Evolutionary conservation across 1,140 invertebrate species (phyloP), one percentile per base, ranked within the genome.

Genomic region (Halictus rubicundus): DNA sequence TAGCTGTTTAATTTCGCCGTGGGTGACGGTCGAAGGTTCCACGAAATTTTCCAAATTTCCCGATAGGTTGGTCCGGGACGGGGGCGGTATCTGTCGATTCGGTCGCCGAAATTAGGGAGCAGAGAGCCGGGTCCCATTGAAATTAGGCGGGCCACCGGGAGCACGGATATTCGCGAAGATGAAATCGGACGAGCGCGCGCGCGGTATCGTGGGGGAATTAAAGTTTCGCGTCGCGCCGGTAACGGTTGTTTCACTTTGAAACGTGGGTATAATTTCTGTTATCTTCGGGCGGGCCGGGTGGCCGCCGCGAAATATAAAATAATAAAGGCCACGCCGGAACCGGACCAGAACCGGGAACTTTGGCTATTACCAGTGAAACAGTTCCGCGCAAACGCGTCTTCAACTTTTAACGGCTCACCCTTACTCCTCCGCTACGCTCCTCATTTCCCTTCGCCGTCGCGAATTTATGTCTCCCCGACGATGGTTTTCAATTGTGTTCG

Each of bases 241-340:
- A 91, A 91, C 89, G 90, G 87, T 91, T 90, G 90, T 92, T 92
- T 90, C 86, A 89, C 90, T 90, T 90, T 87, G 86, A 87, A 88
- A 89, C 76, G 88, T 77, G 72, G 69, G 71, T 90, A 88, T 90
- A 91, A 92, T 92, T 92, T 92, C 90, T 91, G 88, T 92, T 92
- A 92, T 92, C 92, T 92, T 83, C 68, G 78, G 79, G 76, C 68
- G 82, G 78, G 68, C 84, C 78, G 87, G 32, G 82, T 68, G 81
- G 72, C 77, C 81, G 82, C 89, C 86, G 80, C 90, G 88, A 91
- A 92, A 92, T 92, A 92, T 93, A 92, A 92, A 92, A 92, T 93
- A 91, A 93, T 92, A 93, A 92, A 89, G 82, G 88, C 79, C 68
- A 52, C 72, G 25, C 19, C 52, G 65, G 69, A 73, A 72, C 77